Conservation (phyloP, 2,888 invertebrate species). For the Schrankia costaestrigalis region DNA sequence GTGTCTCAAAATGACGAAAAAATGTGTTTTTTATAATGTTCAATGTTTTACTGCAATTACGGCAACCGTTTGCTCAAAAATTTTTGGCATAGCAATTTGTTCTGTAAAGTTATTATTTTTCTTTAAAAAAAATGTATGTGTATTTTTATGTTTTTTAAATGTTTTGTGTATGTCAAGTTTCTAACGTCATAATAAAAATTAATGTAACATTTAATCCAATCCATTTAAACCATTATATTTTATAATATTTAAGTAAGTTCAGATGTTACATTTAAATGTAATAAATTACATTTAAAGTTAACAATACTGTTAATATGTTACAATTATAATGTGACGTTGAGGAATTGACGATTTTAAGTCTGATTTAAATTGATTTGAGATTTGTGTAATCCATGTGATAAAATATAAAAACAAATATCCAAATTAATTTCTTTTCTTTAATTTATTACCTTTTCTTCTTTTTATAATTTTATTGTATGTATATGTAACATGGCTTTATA, state of each 20-base stretch:
- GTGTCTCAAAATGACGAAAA: conserved; percentile 61
- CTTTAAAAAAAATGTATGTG: conserved; percentile 32
- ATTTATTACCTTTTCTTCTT: conserved; percentile 52
- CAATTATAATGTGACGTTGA: conserved; percentile 17
- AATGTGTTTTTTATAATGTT: conserved; percentile 42
- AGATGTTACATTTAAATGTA: conserved; percentile 5
- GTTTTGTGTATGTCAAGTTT: conserved; percentile 20
- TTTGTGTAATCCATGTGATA: conserved; percentile 69
- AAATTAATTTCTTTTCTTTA: conserved; percentile 59
- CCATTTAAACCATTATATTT: no score
- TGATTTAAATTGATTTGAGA: conserved; percentile 62
- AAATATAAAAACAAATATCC: conserved; percentile 68
- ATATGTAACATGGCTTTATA: conserved; percentile 59
- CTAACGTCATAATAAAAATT: conserved; percentile 11
- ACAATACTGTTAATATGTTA: not conserved
- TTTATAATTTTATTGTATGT: conserved; percentile 51
- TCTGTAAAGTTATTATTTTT: conserved; percentile 28
- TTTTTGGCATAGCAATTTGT: conserved; percentile 39
- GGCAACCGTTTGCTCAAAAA: conserved; percentile 71
- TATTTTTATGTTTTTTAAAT: conserved; percentile 40
- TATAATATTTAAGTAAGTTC: conserved; percentile 10
- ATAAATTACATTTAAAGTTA: conserved; percentile 5
- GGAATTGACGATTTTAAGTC: conserved; percentile 42
- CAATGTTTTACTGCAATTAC: conserved; percentile 55
- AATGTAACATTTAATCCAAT: conserved; percentile 9